Conservation (phyloP, 2,113 vertebrate genomes). For the Oceanites oceanicus region DNA sequence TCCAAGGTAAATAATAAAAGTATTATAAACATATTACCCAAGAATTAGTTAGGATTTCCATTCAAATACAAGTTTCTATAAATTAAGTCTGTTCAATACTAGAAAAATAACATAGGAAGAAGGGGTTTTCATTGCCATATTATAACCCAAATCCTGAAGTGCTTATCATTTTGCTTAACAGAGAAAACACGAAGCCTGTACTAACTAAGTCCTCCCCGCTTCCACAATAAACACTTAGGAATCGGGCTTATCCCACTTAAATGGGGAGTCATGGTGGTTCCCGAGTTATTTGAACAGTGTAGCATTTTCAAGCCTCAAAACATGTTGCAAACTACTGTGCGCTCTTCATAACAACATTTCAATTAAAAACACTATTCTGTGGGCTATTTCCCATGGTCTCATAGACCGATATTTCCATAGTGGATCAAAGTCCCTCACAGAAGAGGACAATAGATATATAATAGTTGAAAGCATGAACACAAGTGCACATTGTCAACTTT, state of each 20-base stretch:
- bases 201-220: background rate
- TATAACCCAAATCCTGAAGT: background rate
- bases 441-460: background rate
- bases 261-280: background rate
- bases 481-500: background rate
- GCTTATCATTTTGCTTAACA: background rate
- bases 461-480: background rate
- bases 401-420: background rate
- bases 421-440: background rate
- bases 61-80: background rate
- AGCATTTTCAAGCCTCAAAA: background rate
- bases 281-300: background rate
- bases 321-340: background rate
- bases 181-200: background rate
- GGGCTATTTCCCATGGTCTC: background rate
- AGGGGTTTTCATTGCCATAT: background rate
- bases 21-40: background rate
- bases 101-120: background rate
- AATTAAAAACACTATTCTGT: background rate
- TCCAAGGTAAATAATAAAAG: background rate
- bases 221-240: background rate
- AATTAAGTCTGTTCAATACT: background rate
- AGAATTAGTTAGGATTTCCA: background rate
- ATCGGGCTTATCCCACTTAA: background rate
- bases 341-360: background rate